Evolutionary conservation across 2,888 invertebrate genomes (phyloP).

Genomic region (Alentia gelatinosa): DNA sequence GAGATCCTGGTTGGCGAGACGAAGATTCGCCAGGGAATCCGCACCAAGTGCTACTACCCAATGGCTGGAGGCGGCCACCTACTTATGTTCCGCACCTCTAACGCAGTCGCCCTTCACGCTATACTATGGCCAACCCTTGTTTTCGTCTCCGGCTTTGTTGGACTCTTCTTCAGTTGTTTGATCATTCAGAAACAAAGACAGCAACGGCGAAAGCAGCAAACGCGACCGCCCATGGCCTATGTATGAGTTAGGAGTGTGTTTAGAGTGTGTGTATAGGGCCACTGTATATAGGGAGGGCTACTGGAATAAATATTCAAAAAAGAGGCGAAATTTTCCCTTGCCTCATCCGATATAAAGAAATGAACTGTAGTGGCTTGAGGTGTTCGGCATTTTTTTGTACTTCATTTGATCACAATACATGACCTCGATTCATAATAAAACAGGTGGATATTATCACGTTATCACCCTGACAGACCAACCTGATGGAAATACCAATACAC

Average conservation of each 20-base stretch:
- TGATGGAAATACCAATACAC: too few species aligned
- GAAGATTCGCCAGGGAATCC: background rate
- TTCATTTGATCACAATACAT: too few species aligned
- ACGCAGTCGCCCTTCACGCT: constrained; percentile 32
- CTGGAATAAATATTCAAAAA: too few species aligned
- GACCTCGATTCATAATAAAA: too few species aligned
- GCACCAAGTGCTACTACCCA: constrained; percentile 28
- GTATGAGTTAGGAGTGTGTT: background rate
- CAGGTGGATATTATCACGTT: too few species aligned
- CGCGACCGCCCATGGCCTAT: constrained; percentile 20
- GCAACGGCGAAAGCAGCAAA: constrained; percentile 18
- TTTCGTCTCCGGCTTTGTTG: constrained; percentile 47
- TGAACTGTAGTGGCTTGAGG: too few species aligned
- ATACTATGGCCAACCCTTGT: constrained; percentile 54
- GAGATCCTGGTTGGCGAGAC: background rate
- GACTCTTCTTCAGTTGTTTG: constrained; percentile 55
- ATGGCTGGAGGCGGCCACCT: constrained; percentile 25
- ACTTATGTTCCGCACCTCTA: constrained; percentile 2
- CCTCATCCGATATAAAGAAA: too few species aligned
- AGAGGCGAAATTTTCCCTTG: too few species aligned
- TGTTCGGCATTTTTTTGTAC: too few species aligned
- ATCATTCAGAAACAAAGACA: constrained; percentile 48
- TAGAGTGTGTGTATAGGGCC: too few species aligned
- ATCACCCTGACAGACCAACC: too few species aligned
- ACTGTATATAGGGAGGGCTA: too few species aligned